Percentiles rank a stretch among this genome's conserved stretches.
Conservation (phyloP, 64 coral and sea anemone genomes). For the Catalaphyllia jardinei region DNA sequence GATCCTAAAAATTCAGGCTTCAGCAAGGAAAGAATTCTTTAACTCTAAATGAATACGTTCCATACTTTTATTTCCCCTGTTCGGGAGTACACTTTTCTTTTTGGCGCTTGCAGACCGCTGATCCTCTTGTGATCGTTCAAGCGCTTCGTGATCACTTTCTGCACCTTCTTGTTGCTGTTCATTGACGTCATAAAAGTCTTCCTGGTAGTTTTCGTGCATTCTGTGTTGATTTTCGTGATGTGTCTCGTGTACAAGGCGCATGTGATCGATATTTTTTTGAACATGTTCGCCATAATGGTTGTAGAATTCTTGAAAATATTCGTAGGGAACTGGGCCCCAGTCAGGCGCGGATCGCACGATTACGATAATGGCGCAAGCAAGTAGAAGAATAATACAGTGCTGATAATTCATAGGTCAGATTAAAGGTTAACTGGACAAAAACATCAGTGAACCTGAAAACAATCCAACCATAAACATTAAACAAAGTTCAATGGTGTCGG, state of each 20-base stretch:
- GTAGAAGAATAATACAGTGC: background rate
- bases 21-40: no score
- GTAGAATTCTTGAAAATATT: conserved; percentile 42
- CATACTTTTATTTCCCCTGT: background rate
- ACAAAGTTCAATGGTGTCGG: no score
- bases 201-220: conserved; percentile 20
- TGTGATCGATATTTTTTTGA: conserved; percentile 13
- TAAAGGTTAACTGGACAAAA: background rate
- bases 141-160: conserved; percentile 13
- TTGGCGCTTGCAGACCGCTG: background rate
- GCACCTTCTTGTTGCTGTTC: conserved; percentile 24
- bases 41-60: no score
- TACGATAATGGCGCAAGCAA: background rate
- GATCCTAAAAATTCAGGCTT: no score
- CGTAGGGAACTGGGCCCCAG: conserved; percentile 3
- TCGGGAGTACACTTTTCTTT: background rate
- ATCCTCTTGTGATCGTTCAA: conserved; percentile 20
- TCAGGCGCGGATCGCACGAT: conserved; percentile 16
- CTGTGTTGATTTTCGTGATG: conserved; percentile 41
- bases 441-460: background rate
- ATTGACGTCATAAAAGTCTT: conserved; percentile 16
- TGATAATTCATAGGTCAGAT: background rate
- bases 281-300: conserved; percentile 22
- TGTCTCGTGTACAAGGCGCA: conserved; percentile 12
- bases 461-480: no score